These are phyloP conservation scores for Clarias pachynema DNA, from an alignment of 2,797 vertebrate genomes.

Conservation along the genomic window DNA sequence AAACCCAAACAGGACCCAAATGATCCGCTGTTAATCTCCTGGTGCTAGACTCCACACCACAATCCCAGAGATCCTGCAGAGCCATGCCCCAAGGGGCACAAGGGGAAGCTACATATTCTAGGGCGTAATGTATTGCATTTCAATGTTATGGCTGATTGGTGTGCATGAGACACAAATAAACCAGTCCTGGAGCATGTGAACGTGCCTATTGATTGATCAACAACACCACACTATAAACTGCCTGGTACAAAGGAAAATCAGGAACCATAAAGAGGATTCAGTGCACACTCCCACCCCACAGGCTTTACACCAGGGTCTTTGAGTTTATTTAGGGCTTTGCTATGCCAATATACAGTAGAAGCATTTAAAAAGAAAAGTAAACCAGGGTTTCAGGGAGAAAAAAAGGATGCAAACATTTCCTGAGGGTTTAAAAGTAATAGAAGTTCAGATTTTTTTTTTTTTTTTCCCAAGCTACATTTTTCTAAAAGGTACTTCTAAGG, in stretches of 20 bases:
- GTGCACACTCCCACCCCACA: background rate
- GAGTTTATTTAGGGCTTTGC: background rate
- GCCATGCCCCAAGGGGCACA: too few relatives aligned
- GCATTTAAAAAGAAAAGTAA: background rate
- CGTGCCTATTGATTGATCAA: background rate
- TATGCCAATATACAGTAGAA: background rate
- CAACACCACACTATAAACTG: background rate
- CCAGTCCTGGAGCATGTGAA: background rate
- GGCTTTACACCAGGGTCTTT: background rate
- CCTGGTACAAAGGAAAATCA: background rate
- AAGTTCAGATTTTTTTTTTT: background rate
- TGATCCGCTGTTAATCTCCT: too few relatives aligned
- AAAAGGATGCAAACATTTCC: background rate
- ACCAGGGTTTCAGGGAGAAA: background rate
- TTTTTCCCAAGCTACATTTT: too few relatives aligned
- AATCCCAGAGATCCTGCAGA: too few relatives aligned
- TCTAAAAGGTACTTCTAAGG: background rate
- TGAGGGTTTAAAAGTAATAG: background rate
- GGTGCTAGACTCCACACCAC: too few relatives aligned
- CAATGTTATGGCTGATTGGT: too few relatives aligned
- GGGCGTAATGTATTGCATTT: too few relatives aligned
- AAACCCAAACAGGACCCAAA: too few relatives aligned
- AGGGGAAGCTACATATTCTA: too few relatives aligned
- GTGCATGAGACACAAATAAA: background rate
- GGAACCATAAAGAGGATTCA: background rate